Conservation (phyloP, 1,140 invertebrate species). For the Gonioctena quinquepunctata region DNA sequence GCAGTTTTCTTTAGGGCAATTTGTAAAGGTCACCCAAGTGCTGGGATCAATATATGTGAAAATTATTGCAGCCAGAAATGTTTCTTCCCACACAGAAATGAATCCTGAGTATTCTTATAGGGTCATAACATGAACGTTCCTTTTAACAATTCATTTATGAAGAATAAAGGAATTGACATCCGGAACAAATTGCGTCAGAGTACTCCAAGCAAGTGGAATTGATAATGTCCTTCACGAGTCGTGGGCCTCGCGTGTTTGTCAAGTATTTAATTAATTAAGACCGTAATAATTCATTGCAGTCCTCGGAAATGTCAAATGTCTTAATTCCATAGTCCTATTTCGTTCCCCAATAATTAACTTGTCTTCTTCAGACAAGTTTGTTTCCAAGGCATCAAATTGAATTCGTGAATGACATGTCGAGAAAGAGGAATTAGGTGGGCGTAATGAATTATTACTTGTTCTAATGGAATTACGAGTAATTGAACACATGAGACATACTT, state of each 20-base stretch:
- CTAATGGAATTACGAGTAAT: neutral
- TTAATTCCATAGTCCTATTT: slow-evolving; percentile 45
- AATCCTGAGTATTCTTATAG: no score
- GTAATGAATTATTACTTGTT: neutral
- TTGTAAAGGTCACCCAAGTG: no score
- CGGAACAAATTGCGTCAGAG: neutral
- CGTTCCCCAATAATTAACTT: slow-evolving; percentile 27
- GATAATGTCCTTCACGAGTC: neutral
- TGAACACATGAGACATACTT: neutral
- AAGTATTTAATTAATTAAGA: slow-evolving; percentile 49
- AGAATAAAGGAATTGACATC: no score
- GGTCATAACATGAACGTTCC: no score
- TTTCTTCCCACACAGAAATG: no score
- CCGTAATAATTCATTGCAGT: slow-evolving; percentile 49
- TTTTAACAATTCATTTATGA: no score
- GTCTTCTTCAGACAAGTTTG: slow-evolving; percentile 19
- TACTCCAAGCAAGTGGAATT: neutral
- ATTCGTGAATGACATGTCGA: slow-evolving; percentile 9
- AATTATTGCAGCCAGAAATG: no score
- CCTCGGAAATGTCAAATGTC: slow-evolving; percentile 47
- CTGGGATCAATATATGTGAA: no score
- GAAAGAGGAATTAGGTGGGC: neutral
- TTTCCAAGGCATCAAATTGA: slow-evolving; percentile 14
- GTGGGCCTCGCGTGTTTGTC: slow-evolving; percentile 22
- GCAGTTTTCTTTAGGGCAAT: no score